Evolutionary conservation across 2,113 vertebrate genomes (phyloP).

Genomic region (Spea bombifrons): DNA sequence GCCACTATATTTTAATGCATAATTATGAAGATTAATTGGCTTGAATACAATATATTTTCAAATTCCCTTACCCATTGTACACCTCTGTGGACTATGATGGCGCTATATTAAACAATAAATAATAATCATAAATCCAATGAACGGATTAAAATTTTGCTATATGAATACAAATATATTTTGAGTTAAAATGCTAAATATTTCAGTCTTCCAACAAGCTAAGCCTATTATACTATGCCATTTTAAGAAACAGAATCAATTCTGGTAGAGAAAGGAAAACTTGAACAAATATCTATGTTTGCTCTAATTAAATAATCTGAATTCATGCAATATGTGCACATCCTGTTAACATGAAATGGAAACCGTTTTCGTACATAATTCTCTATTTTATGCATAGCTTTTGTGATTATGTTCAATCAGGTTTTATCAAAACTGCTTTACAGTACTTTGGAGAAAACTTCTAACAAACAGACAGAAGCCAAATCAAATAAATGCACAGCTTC

Average conservation of each 20-base stretch:
- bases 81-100: too few species aligned
- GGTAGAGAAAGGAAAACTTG: constrained; percentile 8
- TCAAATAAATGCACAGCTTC: constrained; percentile 39
- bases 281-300: constrained; percentile 21
- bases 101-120: too few species aligned
- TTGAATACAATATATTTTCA: too few species aligned
- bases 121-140: too few species aligned
- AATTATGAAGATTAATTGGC: too few species aligned
- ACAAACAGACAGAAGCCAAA: constrained; percentile 45
- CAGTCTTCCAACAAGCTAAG: neutral
- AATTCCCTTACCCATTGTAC: too few species aligned
- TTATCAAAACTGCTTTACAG: constrained; percentile 45
- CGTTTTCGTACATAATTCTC: constrained; percentile 36
- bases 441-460: constrained; percentile 44
- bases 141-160: too few species aligned
- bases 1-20: too few species aligned
- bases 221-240: neutral
- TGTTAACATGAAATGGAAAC: constrained; percentile 27
- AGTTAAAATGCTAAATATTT: neutral
- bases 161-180: too few species aligned
- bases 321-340: constrained; percentile 26
- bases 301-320: too few species aligned
- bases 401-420: constrained; percentile 46
- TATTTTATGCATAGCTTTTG: constrained; percentile 24
- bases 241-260: neutral